Evolutionary conservation across 2,113 vertebrate species (phyloP).

Genomic region (Varanus salvator): DNA sequence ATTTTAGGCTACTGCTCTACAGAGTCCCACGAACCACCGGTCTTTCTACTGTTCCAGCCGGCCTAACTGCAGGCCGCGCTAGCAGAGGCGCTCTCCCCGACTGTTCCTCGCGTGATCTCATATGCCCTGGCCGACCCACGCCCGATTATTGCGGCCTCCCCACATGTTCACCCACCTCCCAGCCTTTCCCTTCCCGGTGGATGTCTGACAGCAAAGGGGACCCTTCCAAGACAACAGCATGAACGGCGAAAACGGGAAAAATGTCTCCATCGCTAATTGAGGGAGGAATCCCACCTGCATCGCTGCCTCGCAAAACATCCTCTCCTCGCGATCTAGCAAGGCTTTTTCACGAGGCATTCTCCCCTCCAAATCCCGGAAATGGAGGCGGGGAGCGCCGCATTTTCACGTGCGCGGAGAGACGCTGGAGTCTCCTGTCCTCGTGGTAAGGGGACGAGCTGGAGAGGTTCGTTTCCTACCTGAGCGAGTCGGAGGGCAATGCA

Average conservation of each 20-base stretch:
- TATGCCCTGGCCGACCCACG: background rate
- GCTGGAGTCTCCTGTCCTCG: background rate
- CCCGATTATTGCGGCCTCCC: background rate
- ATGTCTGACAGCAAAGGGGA: background rate
- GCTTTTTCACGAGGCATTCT: background rate
- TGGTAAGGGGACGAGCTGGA: background rate
- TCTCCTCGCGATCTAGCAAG: background rate
- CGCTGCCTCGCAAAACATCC: background rate
- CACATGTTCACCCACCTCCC: background rate
- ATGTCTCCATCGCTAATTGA: background rate
- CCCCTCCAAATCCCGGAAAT: too few relatives aligned
- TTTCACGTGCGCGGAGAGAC: background rate
- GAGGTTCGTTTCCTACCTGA: conserved; percentile 47
- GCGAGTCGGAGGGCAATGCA: conserved; percentile 32
- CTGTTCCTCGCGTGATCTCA: background rate
- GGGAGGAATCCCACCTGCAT: too few relatives aligned
- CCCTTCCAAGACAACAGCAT: background rate
- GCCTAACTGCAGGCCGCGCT: background rate
- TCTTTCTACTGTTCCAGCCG: background rate
- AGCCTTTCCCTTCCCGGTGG: background rate
- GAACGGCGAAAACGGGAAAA: too few relatives aligned
- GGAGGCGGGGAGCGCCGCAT: background rate
- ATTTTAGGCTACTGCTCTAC: background rate
- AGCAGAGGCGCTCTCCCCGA: background rate
- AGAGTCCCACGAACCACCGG: background rate